Conservation (phyloP, 2,888 invertebrate genomes). For the Ypsolopha sequella region DNA sequence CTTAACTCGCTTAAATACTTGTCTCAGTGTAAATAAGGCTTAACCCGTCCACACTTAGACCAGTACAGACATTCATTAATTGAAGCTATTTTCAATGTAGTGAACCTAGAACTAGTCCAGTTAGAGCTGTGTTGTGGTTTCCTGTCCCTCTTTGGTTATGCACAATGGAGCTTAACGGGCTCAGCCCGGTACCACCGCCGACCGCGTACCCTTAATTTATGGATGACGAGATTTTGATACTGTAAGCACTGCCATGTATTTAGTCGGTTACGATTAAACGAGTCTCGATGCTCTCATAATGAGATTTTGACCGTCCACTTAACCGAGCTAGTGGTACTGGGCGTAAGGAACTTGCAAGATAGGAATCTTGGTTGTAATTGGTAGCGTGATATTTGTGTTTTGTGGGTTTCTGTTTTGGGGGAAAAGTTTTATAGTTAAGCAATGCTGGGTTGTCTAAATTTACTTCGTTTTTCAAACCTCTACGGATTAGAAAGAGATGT, state of each 20-base stretch:
- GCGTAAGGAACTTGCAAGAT: too few species aligned
- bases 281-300: constrained; percentile 10
- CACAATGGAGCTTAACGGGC: constrained; percentile 48
- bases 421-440: too few species aligned
- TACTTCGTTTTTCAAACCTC: too few species aligned
- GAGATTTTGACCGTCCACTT: background rate
- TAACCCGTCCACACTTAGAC: too few species aligned
- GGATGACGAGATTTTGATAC: constrained; percentile 54
- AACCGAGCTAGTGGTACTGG: background rate
- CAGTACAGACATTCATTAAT: background rate
- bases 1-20: too few species aligned
- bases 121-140: constrained; percentile 26
- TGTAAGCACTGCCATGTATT: constrained; percentile 12
- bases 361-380: too few species aligned
- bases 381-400: too few species aligned
- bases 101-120: constrained; percentile 20
- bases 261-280: constrained; percentile 24
- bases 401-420: too few species aligned
- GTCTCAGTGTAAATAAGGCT: too few species aligned
- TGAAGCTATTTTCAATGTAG: constrained; percentile 11
- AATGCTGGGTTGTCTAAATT: too few species aligned
- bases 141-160: constrained; percentile 43
- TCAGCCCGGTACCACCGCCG: constrained; percentile 29
- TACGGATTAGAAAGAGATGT: too few species aligned
- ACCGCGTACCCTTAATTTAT: constrained; percentile 48